Base-by-base conservation (phyloP, 2,113 vertebrate genomes). In the Oncorhynchus keta region DNA sequence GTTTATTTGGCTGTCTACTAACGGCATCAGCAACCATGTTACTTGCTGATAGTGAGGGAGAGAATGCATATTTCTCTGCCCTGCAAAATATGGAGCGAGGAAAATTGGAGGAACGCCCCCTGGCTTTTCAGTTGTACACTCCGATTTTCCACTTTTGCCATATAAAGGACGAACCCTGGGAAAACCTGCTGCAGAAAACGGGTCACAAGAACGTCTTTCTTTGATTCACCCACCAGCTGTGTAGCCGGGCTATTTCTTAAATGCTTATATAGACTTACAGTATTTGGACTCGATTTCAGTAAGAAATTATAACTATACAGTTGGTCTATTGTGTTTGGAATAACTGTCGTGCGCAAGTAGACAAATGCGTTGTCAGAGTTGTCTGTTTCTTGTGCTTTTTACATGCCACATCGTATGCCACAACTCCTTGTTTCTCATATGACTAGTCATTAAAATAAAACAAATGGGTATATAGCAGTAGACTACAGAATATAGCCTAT, bases 61-160 rank as follows among this genome's bases (percentile, higher is more conserved):
- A 61, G 66, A 68, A 70, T 76, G 76, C 76, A 83, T 81, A 83
- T 89, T 89, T 88, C 77, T 68, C 30, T n/a, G 32, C 76, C 80
- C 73, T 14, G 83, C 79, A 82, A 92, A 92, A 92, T 92, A 91
- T 87, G 86, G 87, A 93, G 91, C 93, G 92, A 92, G 81, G 90
- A 92, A 83, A 93, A 93, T 93, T 70, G 84, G 78, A 81, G 91
- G 81, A 88, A 92, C 92, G 89, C 91, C 92, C 87, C 88, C 5
- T 20, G 84, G 79, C 89, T 90, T 92, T 93, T 92, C 81, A 90
- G 79, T 85, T 81, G 79, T 80, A 88, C 74, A 81, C 87, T 88
- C 86, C 86, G 86, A 90, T 93, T 91, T 92, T 91, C 89, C 93
- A 89, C 89, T 86, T 83, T 81, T 72, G 51, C 39, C 67, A 85